Evolutionary conservation across 2,113 vertebrate genomes (phyloP).

Genomic region (Chaetodon trifascialis): DNA sequence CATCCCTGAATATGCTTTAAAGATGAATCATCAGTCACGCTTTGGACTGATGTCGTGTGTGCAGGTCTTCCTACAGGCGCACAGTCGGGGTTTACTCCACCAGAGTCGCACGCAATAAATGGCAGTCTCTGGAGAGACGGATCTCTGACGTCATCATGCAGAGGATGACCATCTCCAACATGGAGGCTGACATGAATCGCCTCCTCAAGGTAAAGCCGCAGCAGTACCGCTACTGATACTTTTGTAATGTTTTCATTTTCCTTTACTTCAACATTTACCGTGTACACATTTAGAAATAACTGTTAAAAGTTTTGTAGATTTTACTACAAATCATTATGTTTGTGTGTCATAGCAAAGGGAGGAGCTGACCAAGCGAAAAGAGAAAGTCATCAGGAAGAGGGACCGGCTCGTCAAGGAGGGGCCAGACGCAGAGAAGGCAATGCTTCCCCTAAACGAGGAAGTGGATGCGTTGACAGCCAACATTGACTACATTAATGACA

Average conservation of each 20-base stretch:
- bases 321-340: neutral
- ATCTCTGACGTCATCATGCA: conserved; percentile 97
- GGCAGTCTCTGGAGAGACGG: conserved; percentile 94
- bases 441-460: conserved; percentile 90
- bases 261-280: too few relatives aligned
- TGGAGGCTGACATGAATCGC: conserved; percentile 98
- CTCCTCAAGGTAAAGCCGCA: conserved; percentile 89
- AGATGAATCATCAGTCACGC: neutral
- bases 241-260: too few relatives aligned
- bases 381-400: conserved; percentile 90
- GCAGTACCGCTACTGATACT: too few relatives aligned
- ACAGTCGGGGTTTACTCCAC: conserved; percentile 88
- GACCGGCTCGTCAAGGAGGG: conserved; percentile 88
- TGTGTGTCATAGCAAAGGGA: conserved; percentile 91
- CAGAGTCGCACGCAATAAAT: conserved; percentile 91
- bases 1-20: neutral
- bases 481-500: conserved; percentile 98
- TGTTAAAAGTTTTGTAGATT: neutral
- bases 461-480: conserved; percentile 93
- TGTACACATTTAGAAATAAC: neutral
- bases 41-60: neutral
- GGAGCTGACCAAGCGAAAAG: conserved; percentile 94
- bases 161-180: conserved; percentile 97
- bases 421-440: conserved; percentile 87
- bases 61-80: conserved; percentile 90